Conservation (phyloP, 1,140 invertebrate species). For the Zaprionus tsacasi region DNA sequence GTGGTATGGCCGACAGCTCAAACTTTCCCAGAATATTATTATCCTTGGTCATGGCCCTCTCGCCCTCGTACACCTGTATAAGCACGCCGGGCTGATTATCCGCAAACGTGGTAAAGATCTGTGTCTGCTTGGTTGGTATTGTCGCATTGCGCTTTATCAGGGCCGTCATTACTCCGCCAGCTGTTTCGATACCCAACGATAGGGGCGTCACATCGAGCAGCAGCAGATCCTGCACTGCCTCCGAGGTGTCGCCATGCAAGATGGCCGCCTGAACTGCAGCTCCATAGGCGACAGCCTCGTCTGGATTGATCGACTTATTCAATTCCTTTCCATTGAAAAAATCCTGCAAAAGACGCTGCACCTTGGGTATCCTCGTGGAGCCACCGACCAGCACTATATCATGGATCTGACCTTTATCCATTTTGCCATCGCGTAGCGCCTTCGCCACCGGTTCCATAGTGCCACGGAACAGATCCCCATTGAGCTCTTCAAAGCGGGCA, state of each 20-base stretch:
- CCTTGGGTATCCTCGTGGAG: constrained; percentile 98
- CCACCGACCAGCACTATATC: constrained; percentile 99
- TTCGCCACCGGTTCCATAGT: constrained; percentile 98
- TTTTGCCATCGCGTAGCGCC: constrained; percentile 95
- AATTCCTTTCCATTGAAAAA: constrained; percentile 99
- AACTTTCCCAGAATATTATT: constrained; percentile 97
- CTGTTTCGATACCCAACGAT: constrained; percentile 98
- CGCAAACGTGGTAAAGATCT: constrained; percentile 98
- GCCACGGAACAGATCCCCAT: constrained; percentile 95
- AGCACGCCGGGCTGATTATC: constrained; percentile 98
- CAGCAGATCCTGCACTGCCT: constrained; percentile 94
- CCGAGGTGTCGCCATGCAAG: constrained; percentile 96
- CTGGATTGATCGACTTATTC: constrained; percentile 98
- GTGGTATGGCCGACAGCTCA: constrained; percentile 96
- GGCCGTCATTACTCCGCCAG: constrained; percentile 96
- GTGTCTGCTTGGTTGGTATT: constrained; percentile 97
- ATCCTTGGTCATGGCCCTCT: constrained; percentile 95
- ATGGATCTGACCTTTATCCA: constrained; percentile 95
- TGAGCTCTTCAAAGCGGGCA: constrained; percentile 97
- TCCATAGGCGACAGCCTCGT: constrained; percentile 96
- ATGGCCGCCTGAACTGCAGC: constrained; percentile 96
- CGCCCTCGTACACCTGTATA: constrained; percentile 95
- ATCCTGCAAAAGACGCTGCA: constrained; percentile 96
- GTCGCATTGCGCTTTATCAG: constrained; percentile 98
- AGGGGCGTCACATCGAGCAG: constrained; percentile 97